Evolutionary conservation across 2,113 vertebrate species (phyloP).

Genomic region (Circaetus cinerascens): DNA sequence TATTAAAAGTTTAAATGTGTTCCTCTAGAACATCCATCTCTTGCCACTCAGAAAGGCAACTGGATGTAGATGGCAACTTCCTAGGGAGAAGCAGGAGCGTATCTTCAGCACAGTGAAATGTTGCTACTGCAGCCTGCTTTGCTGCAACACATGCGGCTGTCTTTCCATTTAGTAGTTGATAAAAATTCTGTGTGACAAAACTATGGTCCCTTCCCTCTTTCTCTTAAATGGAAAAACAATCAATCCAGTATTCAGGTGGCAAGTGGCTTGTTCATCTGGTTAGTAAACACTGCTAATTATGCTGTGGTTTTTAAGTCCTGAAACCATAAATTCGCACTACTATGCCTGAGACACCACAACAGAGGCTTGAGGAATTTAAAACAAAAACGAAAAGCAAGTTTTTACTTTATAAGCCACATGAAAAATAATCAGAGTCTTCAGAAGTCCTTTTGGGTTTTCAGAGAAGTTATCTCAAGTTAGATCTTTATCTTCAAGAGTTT

Average conservation of each 20-base stretch:
- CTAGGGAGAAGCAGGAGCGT: background rate
- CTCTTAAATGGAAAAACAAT: background rate
- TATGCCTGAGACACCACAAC: background rate
- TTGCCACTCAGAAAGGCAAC: background rate
- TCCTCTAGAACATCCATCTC: background rate
- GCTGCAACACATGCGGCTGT: background rate
- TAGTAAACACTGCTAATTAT: constrained; percentile 3
- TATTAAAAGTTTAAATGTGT: background rate
- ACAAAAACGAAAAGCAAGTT: background rate
- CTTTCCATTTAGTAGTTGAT: background rate
- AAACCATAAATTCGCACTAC: background rate
- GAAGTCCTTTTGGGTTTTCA: background rate
- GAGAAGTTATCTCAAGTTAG: background rate
- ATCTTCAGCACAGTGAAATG: background rate
- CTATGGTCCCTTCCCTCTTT: background rate
- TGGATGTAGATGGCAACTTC: background rate
- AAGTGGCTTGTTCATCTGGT: background rate
- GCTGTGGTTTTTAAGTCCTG: background rate
- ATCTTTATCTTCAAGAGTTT: background rate
- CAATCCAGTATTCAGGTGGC: background rate
- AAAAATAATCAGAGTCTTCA: background rate
- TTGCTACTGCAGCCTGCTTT: background rate
- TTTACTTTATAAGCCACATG: background rate
- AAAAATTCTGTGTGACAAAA: background rate
- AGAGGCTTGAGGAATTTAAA: constrained; percentile 16